phyloP scores from a whole-genome alignment of 2,888 invertebrate genomes.

The Pollenia amentaria region DNA sequence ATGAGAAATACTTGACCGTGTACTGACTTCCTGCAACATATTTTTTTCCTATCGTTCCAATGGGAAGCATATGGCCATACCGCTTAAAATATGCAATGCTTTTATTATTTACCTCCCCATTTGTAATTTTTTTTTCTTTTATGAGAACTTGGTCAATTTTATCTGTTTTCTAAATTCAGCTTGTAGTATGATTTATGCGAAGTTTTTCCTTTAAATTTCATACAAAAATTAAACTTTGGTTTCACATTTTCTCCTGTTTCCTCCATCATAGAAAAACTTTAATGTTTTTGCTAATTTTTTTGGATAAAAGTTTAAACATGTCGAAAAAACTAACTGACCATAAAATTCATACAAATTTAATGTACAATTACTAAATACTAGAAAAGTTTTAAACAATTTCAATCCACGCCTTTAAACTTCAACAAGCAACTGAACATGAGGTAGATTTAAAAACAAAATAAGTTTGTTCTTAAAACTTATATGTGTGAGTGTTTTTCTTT shows the following conservation, averaged over 20 bases:
- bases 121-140: too few relatives aligned
- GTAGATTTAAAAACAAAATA: background rate
- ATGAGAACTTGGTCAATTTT: too few relatives aligned
- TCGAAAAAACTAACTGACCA: constrained; percentile 6
- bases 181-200: too few relatives aligned
- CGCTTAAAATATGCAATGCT: too few relatives aligned
- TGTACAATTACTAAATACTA: constrained; percentile 17
- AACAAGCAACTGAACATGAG: background rate
- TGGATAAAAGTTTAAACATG: background rate
- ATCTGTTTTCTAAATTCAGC: too few relatives aligned
- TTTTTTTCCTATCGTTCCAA: too few relatives aligned
- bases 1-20: too few relatives aligned
- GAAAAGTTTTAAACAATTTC: constrained; percentile 19
- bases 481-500: background rate
- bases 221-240: background rate
- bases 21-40: too few relatives aligned
- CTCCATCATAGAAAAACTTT: background rate
- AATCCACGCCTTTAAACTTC: constrained; percentile 28
- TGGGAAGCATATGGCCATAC: too few relatives aligned
- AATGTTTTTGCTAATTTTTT: constrained; percentile 4
- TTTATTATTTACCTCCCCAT: too few relatives aligned
- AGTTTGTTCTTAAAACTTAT: constrained; percentile 36
- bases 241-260: too few relatives aligned
- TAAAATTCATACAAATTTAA: constrained; percentile 59
- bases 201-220: background rate